Conservation (phyloP, 2,113 vertebrate species). For the Bufo bufo region DNA sequence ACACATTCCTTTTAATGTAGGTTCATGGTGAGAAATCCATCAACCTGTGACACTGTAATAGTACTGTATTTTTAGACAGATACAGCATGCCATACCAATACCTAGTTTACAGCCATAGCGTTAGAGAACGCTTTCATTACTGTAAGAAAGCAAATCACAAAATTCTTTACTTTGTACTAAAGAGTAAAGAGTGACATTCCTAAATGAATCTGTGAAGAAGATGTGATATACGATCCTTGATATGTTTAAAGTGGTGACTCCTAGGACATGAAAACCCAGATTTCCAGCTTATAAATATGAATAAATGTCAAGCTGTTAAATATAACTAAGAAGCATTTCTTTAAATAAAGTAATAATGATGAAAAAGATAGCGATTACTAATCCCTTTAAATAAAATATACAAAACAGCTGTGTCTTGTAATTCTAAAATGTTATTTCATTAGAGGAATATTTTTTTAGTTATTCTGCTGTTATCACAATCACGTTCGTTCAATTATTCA, state of each 20-base stretch:
- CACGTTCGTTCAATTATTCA: not conserved
- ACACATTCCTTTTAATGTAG: not conserved
- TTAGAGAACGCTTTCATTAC: not conserved
- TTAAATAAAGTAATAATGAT: not conserved
- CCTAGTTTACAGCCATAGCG: not conserved
- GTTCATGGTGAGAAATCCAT: not conserved
- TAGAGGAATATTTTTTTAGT: not conserved
- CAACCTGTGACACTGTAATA: not conserved
- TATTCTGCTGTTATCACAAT: not conserved
- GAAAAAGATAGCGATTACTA: not conserved
- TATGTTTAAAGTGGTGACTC: not conserved
- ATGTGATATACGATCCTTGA: not conserved
- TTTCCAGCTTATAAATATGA: not conserved
- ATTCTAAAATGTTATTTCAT: not conserved
- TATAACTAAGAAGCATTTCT: not conserved
- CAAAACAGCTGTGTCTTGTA: not conserved
- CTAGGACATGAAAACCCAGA: not conserved
- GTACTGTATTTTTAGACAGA: not conserved
- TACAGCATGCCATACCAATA: not conserved
- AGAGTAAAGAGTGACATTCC: not conserved
- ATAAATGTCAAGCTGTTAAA: not conserved
- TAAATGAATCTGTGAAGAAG: not conserved
- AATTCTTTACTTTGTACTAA: not conserved
- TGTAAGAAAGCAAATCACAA: not conserved
- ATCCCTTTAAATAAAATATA: not conserved